Evolutionary conservation across 2,113 vertebrate genomes (phyloP).

Genomic region (Loxodonta africana): DNA sequence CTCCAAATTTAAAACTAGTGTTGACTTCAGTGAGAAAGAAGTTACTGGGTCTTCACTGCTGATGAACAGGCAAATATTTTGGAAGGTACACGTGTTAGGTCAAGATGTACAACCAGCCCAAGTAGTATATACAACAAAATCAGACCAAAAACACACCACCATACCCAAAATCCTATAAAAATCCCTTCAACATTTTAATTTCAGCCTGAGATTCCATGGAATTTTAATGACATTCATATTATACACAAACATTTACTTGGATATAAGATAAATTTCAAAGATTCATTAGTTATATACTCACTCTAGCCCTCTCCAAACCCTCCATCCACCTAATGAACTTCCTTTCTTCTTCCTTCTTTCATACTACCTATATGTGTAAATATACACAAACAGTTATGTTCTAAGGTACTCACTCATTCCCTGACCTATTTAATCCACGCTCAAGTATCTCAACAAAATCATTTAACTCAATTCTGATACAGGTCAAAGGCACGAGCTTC

Average conservation of each 20-base stretch:
- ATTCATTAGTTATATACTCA: neutral
- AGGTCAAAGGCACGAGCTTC: neutral
- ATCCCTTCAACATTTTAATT: conserved; percentile 8
- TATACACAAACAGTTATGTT: neutral
- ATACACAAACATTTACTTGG: neutral
- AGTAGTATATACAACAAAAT: conserved; percentile 6
- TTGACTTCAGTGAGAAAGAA: conserved; percentile 12
- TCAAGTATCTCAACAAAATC: conserved; percentile 61
- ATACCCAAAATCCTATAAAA: neutral
- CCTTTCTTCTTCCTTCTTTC: neutral
- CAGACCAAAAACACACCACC: neutral
- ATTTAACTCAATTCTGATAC: neutral
- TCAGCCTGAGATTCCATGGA: neutral
- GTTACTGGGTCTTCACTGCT: neutral
- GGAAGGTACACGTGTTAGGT: neutral
- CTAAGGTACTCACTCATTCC: conserved; percentile 5
- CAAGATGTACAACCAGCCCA: neutral
- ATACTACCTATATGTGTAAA: neutral
- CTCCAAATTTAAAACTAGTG: neutral
- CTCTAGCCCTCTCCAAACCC: neutral
- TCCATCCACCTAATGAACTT: neutral
- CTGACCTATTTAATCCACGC: neutral
- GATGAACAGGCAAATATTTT: neutral
- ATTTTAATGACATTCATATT: conserved; percentile 15
- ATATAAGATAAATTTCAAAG: conserved; percentile 33